phyloP scores from a whole-genome alignment of 2,888 invertebrate genomes.

The Tipula confusa region DNA sequence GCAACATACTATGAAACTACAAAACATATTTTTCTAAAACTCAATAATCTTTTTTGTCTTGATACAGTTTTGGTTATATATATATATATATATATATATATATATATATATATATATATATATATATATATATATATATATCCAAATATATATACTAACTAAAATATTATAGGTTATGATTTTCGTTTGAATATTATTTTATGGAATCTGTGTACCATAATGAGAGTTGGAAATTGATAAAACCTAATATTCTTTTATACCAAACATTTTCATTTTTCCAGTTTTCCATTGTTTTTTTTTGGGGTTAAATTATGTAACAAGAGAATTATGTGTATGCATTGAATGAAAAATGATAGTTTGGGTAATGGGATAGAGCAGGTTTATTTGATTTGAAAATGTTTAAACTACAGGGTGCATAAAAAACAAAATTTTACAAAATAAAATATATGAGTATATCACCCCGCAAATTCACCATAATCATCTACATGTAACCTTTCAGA shows the following conservation, averaged over 20 bases:
- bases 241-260: not conserved
- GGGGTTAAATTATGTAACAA: constrained; percentile 8
- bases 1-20: not conserved
- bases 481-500: not conserved
- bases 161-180: not conserved
- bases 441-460: not conserved
- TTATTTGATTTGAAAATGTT: not conserved
- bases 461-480: not conserved
- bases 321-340: not conserved
- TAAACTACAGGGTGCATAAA: not conserved
- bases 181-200: not conserved
- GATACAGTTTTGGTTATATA: not conserved
- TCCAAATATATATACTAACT: not conserved
- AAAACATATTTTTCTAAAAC: not conserved
- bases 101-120: too few relatives aligned
- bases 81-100: too few relatives aligned
- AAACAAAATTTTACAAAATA: not conserved
- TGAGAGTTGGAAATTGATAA: constrained; percentile 1
- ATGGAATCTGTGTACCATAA: not conserved
- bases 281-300: too few relatives aligned
- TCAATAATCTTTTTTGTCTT: not conserved
- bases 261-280: not conserved
- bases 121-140: too few relatives aligned
- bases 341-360: constrained; percentile 20
- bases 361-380: not conserved